A percentile compares a stretch with the other conserved stretches of the same genome.
Evolutionary conservation across 2,888 invertebrate species (phyloP).

Genomic region (Macrostomum cliftonense): DNA sequence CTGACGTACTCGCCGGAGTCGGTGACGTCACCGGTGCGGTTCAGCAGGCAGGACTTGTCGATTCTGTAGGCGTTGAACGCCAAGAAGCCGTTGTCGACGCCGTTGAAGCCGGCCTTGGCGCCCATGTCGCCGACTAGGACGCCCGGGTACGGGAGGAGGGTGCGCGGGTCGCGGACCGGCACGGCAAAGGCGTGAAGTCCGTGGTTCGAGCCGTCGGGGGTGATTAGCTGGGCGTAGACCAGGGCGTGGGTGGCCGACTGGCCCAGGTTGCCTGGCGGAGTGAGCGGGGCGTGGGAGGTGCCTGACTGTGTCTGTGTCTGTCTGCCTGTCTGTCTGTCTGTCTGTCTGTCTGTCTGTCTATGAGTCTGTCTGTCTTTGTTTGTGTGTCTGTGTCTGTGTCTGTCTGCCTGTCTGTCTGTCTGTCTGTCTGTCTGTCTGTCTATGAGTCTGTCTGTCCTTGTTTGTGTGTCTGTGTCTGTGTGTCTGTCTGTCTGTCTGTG

Average conservation of each 20-base stretch:
- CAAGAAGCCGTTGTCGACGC: slow-evolving; percentile 82
- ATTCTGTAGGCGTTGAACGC: slow-evolving; percentile 70
- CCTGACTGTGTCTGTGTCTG: no score
- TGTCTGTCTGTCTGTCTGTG: no score
- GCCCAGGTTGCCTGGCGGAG: slow-evolving; percentile 56
- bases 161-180: slow-evolving; percentile 45
- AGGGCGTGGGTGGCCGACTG: slow-evolving; percentile 61
- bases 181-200: slow-evolving; percentile 76
- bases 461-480: no score
- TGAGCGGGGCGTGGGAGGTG: no score
- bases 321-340: no score
- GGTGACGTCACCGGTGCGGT: slow-evolving; percentile 70
- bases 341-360: no score
- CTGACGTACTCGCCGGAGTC: slow-evolving; percentile 68
- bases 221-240: slow-evolving; percentile 68
- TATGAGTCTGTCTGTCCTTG: no score
- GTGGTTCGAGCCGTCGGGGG: slow-evolving; percentile 50
- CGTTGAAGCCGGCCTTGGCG: slow-evolving; percentile 71
- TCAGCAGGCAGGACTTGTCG: slow-evolving; percentile 62
- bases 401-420: no score
- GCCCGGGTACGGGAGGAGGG: slow-evolving; percentile 44
- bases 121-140: slow-evolving; percentile 76
- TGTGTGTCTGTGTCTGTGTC: no score
- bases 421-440: no score
- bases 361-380: no score